Conservation (phyloP, 2,113 vertebrate genomes). For the Pterocles gutturalis region DNA sequence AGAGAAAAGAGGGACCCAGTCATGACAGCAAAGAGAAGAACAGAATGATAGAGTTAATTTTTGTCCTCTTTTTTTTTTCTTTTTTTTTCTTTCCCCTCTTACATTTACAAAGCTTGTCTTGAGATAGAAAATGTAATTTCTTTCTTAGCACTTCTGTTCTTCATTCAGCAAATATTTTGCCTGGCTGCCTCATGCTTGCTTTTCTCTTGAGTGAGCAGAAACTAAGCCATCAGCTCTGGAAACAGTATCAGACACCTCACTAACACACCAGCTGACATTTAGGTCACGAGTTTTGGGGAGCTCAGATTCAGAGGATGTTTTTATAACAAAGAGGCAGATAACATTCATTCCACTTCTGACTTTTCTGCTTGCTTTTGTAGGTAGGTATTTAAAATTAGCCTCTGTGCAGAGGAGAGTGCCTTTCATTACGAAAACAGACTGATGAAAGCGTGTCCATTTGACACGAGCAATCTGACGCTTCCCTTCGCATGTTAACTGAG, state of each 20-base stretch:
- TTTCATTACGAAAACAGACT: neutral
- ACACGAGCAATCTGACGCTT: neutral
- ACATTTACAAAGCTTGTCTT: neutral
- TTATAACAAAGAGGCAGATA: neutral
- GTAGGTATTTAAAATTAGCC: neutral
- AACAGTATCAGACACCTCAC: neutral
- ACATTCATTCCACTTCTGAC: neutral
- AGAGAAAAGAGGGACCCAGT: neutral
- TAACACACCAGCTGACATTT: neutral
- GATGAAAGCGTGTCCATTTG: neutral
- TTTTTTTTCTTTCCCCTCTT: neutral
- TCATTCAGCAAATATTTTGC: conserved; percentile 1
- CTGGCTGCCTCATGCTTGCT: neutral
- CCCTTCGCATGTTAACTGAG: neutral
- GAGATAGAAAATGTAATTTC: neutral
- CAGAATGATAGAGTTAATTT: neutral
- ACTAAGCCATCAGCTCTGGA: neutral
- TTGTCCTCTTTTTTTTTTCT: neutral
- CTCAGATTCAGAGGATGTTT: neutral
- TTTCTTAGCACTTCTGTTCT: neutral
- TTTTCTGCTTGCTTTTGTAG: neutral
- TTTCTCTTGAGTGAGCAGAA: neutral
- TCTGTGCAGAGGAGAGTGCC: neutral
- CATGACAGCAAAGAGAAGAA: neutral
- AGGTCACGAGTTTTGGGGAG: neutral